Conservation (phyloP, 2,888 invertebrate genomes). For the Seladonia tumulorum region DNA sequence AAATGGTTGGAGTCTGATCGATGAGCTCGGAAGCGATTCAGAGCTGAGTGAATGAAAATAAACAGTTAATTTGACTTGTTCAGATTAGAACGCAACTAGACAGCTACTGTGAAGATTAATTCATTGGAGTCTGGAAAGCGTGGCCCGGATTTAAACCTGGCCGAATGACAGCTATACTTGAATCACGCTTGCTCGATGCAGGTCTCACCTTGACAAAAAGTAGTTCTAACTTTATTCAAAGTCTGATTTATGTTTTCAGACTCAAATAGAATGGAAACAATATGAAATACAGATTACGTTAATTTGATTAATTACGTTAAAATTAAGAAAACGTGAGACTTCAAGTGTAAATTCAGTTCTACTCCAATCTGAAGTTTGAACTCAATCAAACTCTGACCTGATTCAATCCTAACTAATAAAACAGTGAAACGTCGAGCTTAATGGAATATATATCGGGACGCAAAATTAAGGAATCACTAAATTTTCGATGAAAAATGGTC, state of each 20-base stretch:
- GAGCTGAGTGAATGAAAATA: not conserved
- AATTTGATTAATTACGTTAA: too few relatives aligned
- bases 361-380: not conserved
- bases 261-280: too few relatives aligned
- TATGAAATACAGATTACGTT: too few relatives aligned
- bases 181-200: too few relatives aligned
- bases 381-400: not conserved
- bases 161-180: too few relatives aligned
- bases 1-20: not conserved
- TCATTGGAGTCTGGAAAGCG: not conserved
- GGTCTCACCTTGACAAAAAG: too few relatives aligned
- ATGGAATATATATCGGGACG: not conserved
- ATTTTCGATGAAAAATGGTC: conserved; percentile 3
- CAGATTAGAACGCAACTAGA: not conserved
- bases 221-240: too few relatives aligned
- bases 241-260: too few relatives aligned
- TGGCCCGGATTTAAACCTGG: too few relatives aligned
- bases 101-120: not conserved
- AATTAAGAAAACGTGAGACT: not conserved
- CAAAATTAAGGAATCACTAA: not conserved
- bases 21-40: not conserved
- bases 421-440: not conserved
- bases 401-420: not conserved
- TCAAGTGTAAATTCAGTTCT: not conserved
- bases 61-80: not conserved